A percentile compares a stretch with the other conserved stretches of the same genome.
Conservation (phyloP, 1,140 invertebrate species). For the Drosophila azteca region DNA sequence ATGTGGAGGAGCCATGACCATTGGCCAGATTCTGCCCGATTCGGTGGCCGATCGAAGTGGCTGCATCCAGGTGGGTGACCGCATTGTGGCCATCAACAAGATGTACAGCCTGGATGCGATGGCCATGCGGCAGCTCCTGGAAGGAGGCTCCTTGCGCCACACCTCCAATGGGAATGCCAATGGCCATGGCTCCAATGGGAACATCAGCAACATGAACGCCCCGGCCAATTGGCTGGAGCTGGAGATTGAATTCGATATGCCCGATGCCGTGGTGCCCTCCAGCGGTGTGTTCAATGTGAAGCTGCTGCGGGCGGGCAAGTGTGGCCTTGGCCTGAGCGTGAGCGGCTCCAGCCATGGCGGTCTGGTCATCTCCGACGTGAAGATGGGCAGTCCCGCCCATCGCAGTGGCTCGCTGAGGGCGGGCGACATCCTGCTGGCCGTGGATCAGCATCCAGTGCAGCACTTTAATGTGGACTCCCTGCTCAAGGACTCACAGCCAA, state of each 20-base stretch:
- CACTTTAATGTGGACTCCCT: slow-evolving; percentile 85
- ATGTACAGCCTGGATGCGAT: slow-evolving; percentile 86
- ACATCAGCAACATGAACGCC: not conserved
- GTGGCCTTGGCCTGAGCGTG: slow-evolving; percentile 93
- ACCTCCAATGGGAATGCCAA: not conserved
- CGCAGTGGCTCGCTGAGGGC: slow-evolving; percentile 93
- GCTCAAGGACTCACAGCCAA: slow-evolving; percentile 65
- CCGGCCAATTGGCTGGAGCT: slow-evolving; percentile 85
- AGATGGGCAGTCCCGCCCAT: slow-evolving; percentile 94
- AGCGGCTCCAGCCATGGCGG: slow-evolving; percentile 86
- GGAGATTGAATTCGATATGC: slow-evolving; percentile 95
- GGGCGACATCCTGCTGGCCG: slow-evolving; percentile 94
- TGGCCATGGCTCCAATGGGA: slow-evolving; percentile 4
- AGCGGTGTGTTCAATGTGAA: slow-evolving; percentile 96
- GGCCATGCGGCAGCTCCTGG: slow-evolving; percentile 84
- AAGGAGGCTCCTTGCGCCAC: slow-evolving; percentile 20
- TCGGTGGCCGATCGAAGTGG: slow-evolving; percentile 86
- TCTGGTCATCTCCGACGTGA: slow-evolving; percentile 92
- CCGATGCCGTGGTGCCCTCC: slow-evolving; percentile 95
- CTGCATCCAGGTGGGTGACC: slow-evolving; percentile 92
- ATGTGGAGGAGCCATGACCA: slow-evolving; percentile 60
- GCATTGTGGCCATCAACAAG: slow-evolving; percentile 92
- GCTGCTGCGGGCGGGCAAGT: slow-evolving; percentile 89
- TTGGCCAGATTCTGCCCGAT: slow-evolving; percentile 75
- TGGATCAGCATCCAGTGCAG: slow-evolving; percentile 93